A percentile compares a stretch with the other conserved stretches of the same genome.
Conservation (phyloP, 2,797 vertebrate species). For the Cetoscarus ocellatus region DNA sequence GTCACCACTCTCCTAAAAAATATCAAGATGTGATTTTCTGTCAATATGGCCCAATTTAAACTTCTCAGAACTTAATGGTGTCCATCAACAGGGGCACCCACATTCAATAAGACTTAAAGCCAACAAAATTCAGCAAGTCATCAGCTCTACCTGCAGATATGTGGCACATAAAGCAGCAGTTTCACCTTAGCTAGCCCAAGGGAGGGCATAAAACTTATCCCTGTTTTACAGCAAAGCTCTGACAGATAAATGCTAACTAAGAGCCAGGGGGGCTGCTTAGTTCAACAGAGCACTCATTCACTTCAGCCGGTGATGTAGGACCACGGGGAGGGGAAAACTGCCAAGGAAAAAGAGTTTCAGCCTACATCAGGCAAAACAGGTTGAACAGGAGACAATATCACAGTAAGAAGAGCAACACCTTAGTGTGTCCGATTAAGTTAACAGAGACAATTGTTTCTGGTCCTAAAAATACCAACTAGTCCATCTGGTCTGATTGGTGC, state of each 20-base stretch:
- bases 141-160: background rate
- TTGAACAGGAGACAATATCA: background rate
- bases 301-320: conserved; percentile 27
- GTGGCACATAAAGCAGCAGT: background rate
- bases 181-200: conserved; percentile 2
- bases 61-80: too few relatives aligned
- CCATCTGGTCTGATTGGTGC: conserved; percentile 19
- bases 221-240: conserved; percentile 25
- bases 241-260: conserved; percentile 27
- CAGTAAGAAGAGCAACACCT: background rate
- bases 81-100: too few relatives aligned
- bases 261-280: conserved; percentile 12
- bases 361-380: background rate
- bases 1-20: too few relatives aligned
- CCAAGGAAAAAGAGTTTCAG: conserved; percentile 13
- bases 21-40: too few relatives aligned
- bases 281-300: conserved; percentile 78
- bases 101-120: too few relatives aligned
- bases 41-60: too few relatives aligned
- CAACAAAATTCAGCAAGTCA: too few relatives aligned
- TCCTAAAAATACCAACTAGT: conserved; percentile 9
- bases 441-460: background rate
- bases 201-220: conserved; percentile 20
- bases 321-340: background rate
- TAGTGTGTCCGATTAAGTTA: background rate